Evolutionary conservation across 2,113 vertebrate genomes (phyloP).

Genomic region (Enhydra lutris): DNA sequence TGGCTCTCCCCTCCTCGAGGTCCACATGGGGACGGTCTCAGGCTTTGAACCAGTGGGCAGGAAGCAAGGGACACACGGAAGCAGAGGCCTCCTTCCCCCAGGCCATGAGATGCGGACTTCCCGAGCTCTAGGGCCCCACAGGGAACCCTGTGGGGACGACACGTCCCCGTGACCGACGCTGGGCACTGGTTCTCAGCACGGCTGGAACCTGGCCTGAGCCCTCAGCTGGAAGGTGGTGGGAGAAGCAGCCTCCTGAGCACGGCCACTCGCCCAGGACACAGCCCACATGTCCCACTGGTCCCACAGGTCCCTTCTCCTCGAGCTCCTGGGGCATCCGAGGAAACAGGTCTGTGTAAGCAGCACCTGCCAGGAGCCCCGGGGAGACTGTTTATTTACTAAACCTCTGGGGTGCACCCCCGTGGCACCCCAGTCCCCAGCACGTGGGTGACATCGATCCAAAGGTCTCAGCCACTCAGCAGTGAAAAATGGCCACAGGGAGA

Average conservation of each 20-base stretch:
- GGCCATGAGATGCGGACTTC: rapidly evolving
- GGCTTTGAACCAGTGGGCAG: background rate
- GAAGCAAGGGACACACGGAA: background rate
- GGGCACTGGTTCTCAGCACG: background rate
- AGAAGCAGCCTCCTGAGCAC: background rate
- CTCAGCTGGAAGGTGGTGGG: background rate
- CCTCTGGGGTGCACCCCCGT: slow-evolving; percentile 2
- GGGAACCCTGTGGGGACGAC: background rate
- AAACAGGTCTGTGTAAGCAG: slow-evolving; percentile 56
- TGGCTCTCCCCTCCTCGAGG: background rate
- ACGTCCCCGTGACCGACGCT: background rate
- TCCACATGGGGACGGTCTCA: rapidly evolving
- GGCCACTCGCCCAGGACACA: background rate
- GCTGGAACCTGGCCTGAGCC: background rate
- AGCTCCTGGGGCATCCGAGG: background rate
- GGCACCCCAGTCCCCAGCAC: background rate
- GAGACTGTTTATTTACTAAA: slow-evolving; percentile 42
- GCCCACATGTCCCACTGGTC: background rate
- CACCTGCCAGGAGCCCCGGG: slow-evolving; percentile 52
- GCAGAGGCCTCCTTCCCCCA: too few relatives aligned
- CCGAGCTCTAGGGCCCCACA: rapidly evolving
- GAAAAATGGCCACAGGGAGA: background rate
- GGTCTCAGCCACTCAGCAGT: background rate
- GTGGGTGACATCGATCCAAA: background rate
- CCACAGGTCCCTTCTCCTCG: background rate